Base-by-base conservation (phyloP, 92 coral and sea anemone genomes). In the Phenganax subtilis region DNA sequence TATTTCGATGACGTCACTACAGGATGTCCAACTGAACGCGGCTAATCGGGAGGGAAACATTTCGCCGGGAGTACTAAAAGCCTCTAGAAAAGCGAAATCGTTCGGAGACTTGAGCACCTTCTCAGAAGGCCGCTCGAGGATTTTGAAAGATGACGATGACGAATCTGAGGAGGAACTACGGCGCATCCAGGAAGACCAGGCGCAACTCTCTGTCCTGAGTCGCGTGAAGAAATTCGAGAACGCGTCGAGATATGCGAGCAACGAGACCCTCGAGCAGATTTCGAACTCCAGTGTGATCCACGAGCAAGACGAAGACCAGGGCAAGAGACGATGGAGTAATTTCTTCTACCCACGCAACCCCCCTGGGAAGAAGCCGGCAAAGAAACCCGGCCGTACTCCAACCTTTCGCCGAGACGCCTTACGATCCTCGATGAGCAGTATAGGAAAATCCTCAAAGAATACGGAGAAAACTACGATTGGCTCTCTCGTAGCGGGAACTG, bases 331-430 rank as follows among this genome's bases (percentile, higher is more conserved):
- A 20, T 79, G 74, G 83, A 79, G 83, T 54, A 79, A 79, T 15
- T 79, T 79, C 74, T 79, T 79, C 30, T 11, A 64, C 57, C 20
- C 82, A 31, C 60, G 58, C 16, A 57, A 55, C 55, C 66, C 81
- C 5, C 47, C 47, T 37, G 47, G 47, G 47, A 37, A 5, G 20
- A 55, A 61, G 37, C 82, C 14, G 10, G 15, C 8, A 47, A 79
- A 79, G 72, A 79, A 79, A 53, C 83, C 83, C 28, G 61, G 74
- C 12, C 83, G 83, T 47, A 79, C 83, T 6, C 83, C 83, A 73
- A 79, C 83, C 1, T 79, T 79, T 12, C 72, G 72, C 15, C 60
- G 83, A 63, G 83, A 79, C 52, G 27, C 9, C 12, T 51, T 79
- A 6, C 83, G 83, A 20, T 79, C 83, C 1, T 79, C 83, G 27